Evolutionary conservation across 2,797 vertebrate species (phyloP).

Genomic region (Threskiornis aethiopicus): DNA sequence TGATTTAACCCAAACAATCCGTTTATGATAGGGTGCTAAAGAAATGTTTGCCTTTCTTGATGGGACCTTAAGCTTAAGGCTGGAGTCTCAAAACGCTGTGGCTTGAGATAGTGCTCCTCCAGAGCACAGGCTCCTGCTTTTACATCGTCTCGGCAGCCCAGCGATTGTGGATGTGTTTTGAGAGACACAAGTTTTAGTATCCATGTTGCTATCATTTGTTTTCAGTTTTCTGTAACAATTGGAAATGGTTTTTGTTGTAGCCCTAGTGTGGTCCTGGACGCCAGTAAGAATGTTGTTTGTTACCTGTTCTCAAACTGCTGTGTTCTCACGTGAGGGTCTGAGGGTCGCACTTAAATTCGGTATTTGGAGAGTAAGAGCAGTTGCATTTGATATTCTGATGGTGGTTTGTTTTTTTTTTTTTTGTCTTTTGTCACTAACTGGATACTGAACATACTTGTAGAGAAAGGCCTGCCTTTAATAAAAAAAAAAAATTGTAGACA

Average conservation of each 20-base stretch:
- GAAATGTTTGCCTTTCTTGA: background rate
- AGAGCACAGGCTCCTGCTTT: background rate
- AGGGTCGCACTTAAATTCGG: background rate
- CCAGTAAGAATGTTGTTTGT: background rate
- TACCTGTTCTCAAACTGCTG: background rate
- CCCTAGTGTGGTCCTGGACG: background rate
- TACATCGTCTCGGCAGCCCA: accelerated
- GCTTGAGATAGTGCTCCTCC: background rate
- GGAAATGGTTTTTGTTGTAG: background rate
- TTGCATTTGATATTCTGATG: background rate
- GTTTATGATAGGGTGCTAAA: background rate
- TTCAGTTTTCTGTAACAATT: background rate
- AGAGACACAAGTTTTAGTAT: background rate
- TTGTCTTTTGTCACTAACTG: background rate
- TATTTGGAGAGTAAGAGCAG: background rate
- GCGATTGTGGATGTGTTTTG: background rate
- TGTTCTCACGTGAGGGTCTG: background rate
- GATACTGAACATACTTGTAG: background rate
- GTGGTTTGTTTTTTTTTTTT: background rate
- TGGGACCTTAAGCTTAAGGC: background rate
- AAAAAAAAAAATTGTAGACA: background rate
- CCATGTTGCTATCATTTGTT: background rate
- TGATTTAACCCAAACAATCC: background rate
- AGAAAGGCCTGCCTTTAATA: background rate
- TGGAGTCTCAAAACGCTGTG: background rate